Percentiles rank a stretch among this genome's conserved stretches.
These are phyloP conservation scores for Andrena cerasifolii DNA, from an alignment of 1,140 invertebrate genomes.

Conservation along the genomic window DNA sequence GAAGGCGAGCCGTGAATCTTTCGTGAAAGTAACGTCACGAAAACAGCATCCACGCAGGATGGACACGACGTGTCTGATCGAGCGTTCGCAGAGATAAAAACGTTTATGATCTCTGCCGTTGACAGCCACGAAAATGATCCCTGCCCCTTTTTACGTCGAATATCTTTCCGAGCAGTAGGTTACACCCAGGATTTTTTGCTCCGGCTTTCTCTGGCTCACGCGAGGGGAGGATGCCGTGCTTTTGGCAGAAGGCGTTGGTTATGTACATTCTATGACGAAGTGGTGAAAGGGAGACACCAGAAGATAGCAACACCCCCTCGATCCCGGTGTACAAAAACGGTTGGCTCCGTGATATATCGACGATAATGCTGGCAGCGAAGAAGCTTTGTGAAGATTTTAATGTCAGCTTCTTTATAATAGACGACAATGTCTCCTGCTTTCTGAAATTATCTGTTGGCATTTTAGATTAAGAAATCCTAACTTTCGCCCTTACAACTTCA, in stretches of 20 bases:
- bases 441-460: too few species aligned
- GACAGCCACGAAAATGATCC: conserved; percentile 41
- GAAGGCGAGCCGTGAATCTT: not conserved
- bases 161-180: conserved; percentile 36
- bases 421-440: too few species aligned
- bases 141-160: conserved; percentile 32
- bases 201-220: not conserved
- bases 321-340: not conserved
- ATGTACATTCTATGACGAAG: conserved; percentile 52
- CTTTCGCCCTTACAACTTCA: too few species aligned
- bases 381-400: not conserved
- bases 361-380: not conserved
- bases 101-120: conserved; percentile 48
- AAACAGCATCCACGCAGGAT: not conserved
- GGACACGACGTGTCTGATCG: not conserved
- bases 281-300: not conserved
- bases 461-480: too few species aligned
- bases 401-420: too few species aligned
- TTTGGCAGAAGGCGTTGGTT: conserved; percentile 54
- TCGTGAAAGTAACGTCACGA: conserved; percentile 8
- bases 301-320: conserved; percentile 15
- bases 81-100: conserved; percentile 36
- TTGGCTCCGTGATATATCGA: not conserved
- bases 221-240: conserved; percentile 22
- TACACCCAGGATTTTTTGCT: conserved; percentile 34